Evolutionary conservation across 2,888 invertebrate species (phyloP).

Genomic region (Acleris emargana): DNA sequence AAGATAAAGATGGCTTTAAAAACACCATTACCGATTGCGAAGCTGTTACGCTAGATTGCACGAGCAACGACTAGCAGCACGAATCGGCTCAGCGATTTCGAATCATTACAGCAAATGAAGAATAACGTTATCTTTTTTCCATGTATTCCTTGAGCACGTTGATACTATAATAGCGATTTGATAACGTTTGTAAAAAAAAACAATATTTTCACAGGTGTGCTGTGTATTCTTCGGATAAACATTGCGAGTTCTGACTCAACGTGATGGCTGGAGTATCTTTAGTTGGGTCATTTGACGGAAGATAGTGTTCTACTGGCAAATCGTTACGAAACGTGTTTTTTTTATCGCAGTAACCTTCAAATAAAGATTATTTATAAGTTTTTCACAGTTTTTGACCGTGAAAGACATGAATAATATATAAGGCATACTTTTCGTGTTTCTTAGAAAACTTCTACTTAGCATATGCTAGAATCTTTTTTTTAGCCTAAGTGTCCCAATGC

Average conservation of each 20-base stretch:
- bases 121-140: conserved; percentile 7
- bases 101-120: conserved; percentile 7
- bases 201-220: conserved; percentile 10
- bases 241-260: conserved; percentile 13
- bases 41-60: conserved; percentile 14
- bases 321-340: too few relatives aligned
- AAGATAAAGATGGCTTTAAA: conserved; percentile 19
- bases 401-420: too few relatives aligned
- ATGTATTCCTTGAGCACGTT: conserved; percentile 1
- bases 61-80: neutral
- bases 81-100: conserved; percentile 1
- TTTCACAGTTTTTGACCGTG: too few relatives aligned
- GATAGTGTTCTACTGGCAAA: neutral
- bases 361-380: too few relatives aligned
- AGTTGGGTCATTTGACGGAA: neutral
- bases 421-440: too few relatives aligned
- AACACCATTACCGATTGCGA: conserved; percentile 8
- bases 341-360: too few relatives aligned
- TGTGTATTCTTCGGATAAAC: conserved; percentile 8
- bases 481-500: too few relatives aligned
- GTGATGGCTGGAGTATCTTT: neutral
- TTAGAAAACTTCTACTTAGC: too few relatives aligned
- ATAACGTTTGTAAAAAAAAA: conserved; percentile 14
- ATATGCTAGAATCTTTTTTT: too few relatives aligned
- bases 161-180: conserved; percentile 1